These are phyloP conservation scores for Euspilapteryx auroguttella DNA, from an alignment of 2,888 invertebrate genomes.

Conservation along the genomic window DNA sequence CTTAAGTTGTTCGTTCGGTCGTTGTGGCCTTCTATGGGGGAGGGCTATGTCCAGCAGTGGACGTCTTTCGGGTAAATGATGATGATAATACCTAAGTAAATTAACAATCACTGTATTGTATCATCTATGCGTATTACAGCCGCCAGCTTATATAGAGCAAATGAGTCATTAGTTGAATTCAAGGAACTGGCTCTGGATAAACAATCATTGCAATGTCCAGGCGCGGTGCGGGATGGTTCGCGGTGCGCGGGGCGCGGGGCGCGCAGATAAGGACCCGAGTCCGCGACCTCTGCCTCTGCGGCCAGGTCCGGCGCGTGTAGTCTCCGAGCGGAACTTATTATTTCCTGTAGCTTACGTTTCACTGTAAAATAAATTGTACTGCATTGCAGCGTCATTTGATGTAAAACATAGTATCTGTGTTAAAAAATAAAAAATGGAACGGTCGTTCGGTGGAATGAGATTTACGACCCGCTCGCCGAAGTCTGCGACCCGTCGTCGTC, in stretches of 20 bases:
- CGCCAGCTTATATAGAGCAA: constrained; percentile 29
- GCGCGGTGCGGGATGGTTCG: constrained; percentile 27
- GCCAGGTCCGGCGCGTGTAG: background rate
- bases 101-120: no score
- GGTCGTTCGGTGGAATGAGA: constrained; percentile 16
- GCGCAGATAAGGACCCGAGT: no score
- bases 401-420: constrained; percentile 28
- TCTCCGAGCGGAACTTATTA: no score
- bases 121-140: constrained; percentile 13
- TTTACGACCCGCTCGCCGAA: constrained; percentile 48
- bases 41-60: no score
- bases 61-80: no score
- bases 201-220: constrained; percentile 57
- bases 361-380: no score
- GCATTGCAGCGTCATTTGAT: no score
- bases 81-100: no score
- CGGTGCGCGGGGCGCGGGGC: no score
- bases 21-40: no score
- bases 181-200: constrained; percentile 56
- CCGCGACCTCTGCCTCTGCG: constrained; percentile 5
- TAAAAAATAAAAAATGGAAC: constrained; percentile 33
- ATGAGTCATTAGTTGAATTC: constrained; percentile 49
- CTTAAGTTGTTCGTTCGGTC: no score
- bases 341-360: no score
- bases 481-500: constrained; percentile 35